Percentiles rank a stretch among this genome's conserved stretches.
These are phyloP conservation scores for Gracilinanus agilis DNA, from an alignment of 2,113 vertebrate genomes.

Conservation along the genomic window DNA sequence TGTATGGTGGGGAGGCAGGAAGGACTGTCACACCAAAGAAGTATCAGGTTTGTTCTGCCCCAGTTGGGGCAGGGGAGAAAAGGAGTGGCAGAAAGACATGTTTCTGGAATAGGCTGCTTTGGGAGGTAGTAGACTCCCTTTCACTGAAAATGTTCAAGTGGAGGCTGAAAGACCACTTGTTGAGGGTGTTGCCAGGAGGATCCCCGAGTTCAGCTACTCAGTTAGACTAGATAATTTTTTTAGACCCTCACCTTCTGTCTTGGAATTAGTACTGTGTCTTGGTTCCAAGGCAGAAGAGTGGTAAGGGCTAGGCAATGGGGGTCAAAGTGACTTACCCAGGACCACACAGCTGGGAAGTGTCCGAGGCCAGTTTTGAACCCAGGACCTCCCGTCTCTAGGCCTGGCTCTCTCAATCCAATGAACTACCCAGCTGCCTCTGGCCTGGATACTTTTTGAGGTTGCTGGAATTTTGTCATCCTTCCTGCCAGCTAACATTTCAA, in stretches of 20 bases:
- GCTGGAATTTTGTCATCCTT: neutral
- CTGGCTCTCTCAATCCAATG: no score
- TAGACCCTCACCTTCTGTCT: no score
- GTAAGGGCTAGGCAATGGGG: no score
- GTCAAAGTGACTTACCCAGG: no score
- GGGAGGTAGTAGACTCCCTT: neutral
- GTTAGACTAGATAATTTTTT: neutral
- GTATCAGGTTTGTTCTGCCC: neutral
- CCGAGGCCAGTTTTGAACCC: no score
- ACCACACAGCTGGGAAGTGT: no score
- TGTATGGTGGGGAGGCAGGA: neutral
- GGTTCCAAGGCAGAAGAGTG: no score
- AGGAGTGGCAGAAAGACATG: neutral
- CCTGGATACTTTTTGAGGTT: neutral
- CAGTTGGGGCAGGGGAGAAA: neutral
- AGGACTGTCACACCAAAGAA: neutral
- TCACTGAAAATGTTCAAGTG: neutral
- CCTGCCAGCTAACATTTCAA: neutral
- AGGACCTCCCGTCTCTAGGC: no score
- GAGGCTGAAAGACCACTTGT: neutral
- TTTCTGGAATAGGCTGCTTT: neutral
- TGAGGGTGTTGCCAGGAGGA: neutral
- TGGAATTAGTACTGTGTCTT: no score
- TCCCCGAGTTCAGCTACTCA: neutral
- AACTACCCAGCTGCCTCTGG: no score